phyloP scores from a whole-genome alignment of 2,797 vertebrate species.

The Gallinago stenura region DNA sequence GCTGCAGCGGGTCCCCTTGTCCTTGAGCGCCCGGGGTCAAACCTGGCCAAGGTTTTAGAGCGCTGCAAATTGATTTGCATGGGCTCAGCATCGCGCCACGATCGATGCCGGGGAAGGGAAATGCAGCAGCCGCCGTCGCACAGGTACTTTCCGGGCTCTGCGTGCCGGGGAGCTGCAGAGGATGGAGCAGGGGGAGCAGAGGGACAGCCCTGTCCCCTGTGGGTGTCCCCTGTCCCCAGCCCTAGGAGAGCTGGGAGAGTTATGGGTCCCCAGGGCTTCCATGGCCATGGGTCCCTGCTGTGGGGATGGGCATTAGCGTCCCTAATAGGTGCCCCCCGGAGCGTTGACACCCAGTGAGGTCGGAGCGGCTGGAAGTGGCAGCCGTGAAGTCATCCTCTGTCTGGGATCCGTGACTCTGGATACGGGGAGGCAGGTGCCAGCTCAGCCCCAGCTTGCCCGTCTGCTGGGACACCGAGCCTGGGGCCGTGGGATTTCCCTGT shows the following conservation, averaged over 20 bases:
- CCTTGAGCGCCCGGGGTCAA: not conserved
- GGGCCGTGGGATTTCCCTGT: not conserved
- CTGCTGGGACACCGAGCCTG: accelerated
- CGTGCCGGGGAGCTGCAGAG: not conserved
- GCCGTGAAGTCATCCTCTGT: accelerated
- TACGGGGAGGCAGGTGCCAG: accelerated
- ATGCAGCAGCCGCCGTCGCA: not conserved
- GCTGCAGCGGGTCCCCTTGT: not conserved
- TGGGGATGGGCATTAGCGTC: not conserved
- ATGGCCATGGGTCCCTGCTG: not conserved
- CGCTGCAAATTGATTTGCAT: not conserved
- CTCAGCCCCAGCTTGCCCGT: not conserved
- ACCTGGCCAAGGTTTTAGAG: not conserved
- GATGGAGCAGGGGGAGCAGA: accelerated
- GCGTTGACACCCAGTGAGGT: accelerated
- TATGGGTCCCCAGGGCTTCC: not conserved
- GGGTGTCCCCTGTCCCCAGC: not conserved
- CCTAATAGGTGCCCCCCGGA: accelerated
- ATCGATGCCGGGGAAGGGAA: not conserved
- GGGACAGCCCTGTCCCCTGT: not conserved
- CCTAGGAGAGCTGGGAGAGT: not conserved
- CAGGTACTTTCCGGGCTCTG: not conserved
- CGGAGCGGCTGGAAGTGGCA: not conserved
- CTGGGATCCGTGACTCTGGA: accelerated
- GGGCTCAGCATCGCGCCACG: not conserved